Evolutionary conservation across 2,113 vertebrate genomes (phyloP).

Genomic region (Columbina picui): DNA sequence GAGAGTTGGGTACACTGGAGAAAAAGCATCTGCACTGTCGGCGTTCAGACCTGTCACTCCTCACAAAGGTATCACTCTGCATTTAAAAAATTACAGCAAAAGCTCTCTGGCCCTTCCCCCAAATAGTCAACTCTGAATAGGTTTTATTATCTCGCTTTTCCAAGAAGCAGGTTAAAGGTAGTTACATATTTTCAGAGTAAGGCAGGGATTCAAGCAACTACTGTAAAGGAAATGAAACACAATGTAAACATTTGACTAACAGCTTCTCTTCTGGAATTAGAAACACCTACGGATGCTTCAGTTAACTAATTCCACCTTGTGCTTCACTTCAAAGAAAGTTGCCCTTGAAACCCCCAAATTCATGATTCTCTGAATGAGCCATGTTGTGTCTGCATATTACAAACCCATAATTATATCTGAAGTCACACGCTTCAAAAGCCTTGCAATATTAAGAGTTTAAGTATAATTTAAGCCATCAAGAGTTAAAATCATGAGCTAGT

Average conservation of each 20-base stretch:
- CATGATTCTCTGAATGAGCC: constrained; percentile 2
- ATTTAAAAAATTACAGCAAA: neutral
- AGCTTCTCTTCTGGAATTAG: constrained; percentile 43
- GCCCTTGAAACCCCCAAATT: constrained; percentile 36
- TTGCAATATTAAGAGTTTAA: neutral
- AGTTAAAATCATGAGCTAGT: neutral
- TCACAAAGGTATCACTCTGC: neutral
- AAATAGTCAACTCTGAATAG: neutral
- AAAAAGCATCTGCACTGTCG: neutral
- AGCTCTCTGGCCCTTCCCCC: neutral
- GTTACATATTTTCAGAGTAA: neutral
- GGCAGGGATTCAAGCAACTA: constrained; percentile 30
- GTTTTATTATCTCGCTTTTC: neutral
- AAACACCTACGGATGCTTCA: constrained; percentile 19
- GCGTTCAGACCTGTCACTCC: neutral
- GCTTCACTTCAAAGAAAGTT: constrained; percentile 47
- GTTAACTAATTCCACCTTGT: constrained; percentile 25
- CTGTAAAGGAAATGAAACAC: constrained; percentile 59
- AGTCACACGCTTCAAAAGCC: neutral
- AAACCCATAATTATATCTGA: neutral
- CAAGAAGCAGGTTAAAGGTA: constrained; percentile 10
- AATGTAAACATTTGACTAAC: constrained; percentile 58
- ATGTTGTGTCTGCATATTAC: neutral
- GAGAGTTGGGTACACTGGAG: neutral
- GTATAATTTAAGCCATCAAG: neutral